Evolutionary conservation across 2,797 vertebrate species (phyloP).

Genomic region (Sebastiscus albofasciatus): DNA sequence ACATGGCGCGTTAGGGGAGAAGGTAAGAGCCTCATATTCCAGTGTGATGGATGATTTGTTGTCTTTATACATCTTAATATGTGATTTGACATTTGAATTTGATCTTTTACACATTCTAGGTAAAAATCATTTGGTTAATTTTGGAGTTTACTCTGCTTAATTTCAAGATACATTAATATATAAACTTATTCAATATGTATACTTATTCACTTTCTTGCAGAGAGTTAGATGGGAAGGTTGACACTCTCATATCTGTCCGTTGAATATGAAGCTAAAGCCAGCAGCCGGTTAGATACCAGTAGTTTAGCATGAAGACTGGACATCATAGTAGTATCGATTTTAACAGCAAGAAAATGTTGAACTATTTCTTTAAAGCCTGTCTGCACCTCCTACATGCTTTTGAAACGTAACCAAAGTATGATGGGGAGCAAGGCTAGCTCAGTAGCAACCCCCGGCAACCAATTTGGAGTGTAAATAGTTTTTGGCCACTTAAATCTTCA

Average conservation of each 20-base stretch:
- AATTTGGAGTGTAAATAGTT: not conserved
- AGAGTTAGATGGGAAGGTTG: not conserved
- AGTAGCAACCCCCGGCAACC: not conserved
- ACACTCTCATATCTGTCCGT: not conserved
- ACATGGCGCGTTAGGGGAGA: conserved; percentile 85
- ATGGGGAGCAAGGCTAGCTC: not conserved
- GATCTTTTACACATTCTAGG: not conserved
- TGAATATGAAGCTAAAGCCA: too few relatives aligned
- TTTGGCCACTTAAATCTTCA: not conserved
- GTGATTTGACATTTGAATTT: not conserved
- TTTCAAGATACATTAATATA: not conserved
- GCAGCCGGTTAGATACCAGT: too few relatives aligned
- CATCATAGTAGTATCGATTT: too few relatives aligned
- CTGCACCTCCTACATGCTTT: not conserved
- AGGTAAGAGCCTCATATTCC: conserved; percentile 74
- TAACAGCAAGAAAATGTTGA: not conserved
- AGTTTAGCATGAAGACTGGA: not conserved
- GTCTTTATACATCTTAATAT: not conserved
- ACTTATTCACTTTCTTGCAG: too few relatives aligned
- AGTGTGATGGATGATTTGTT: not conserved
- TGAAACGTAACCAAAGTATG: not conserved
- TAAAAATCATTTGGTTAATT: not conserved
- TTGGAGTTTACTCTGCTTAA: not conserved
- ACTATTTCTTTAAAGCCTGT: not conserved
- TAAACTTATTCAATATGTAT: too few relatives aligned